Base-by-base conservation (phyloP, 92 coral and sea anemone species). In the Scolanthus callimorphus region DNA sequence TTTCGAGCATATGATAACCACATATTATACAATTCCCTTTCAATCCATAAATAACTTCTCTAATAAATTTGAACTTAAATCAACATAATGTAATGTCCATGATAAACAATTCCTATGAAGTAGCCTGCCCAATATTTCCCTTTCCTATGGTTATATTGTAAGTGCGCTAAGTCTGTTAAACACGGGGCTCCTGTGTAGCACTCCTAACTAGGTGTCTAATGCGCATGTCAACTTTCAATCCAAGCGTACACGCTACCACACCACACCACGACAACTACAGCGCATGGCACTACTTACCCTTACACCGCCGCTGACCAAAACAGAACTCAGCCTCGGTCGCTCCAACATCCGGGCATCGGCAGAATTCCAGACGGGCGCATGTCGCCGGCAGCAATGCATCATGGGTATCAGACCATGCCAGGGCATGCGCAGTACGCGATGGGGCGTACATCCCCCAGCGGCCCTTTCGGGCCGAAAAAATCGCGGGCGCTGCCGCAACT, bases 391-490 rank as follows among this genome's bases (percentile, higher is more conserved):
- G 70, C 20, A 49, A 60, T 60, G 55, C 60, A 62, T 26, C 94
- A 67, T 62, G 95, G 86, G 59, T 87, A 82, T 58, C 75, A 68
- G 13, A 63, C 77, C 17, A 71, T 86, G 66, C 88, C 97, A 49
- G 91, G 91, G 63, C 52, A 46, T 20, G 41, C 41, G 41, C 77
- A 81, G 81, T 79, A 69, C 69, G 81, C 97, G 43, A 85, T 95
- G 52, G 96, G 96, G 51, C 78, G 95, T 27, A 77, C 81, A 69
- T 87, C 95, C 90, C 95, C 95, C 51, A 84, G 81, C 45, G 86
- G 95, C 63, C 95, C 85, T 70, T 15, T 6, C 19, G 95, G 90
- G 63, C 76, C 58, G 65, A 92, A 88, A 78, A 92, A 84, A 67
- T 68, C 98, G 67, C 96, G 98, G 66, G 70, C 77, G 19, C 63